Percentiles rank a stretch among this genome's conserved stretches.
phyloP scores from a whole-genome alignment of 2,888 invertebrate species.

The Polia nebulosa region DNA sequence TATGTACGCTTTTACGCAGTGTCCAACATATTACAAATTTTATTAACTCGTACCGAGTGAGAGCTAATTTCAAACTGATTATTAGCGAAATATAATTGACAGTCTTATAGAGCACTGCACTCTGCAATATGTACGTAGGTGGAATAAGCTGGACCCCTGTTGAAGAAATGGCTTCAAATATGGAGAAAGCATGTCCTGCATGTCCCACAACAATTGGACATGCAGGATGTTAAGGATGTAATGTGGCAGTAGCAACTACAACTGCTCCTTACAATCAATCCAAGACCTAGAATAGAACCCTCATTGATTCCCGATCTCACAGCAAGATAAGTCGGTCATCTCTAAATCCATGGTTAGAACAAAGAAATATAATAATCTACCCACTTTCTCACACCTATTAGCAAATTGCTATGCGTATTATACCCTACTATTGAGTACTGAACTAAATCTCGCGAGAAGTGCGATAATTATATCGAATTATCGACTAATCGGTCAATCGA shows the following conservation, averaged over 20 bases:
- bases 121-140: background rate
- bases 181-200: background rate
- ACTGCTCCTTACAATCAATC: background rate
- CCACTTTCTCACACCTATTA: constrained; percentile 38
- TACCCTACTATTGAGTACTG: constrained; percentile 34
- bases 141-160: background rate
- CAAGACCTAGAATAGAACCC: background rate
- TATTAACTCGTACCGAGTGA: constrained; percentile 7
- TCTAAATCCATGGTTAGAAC: background rate
- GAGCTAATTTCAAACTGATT: background rate
- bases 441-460: constrained; percentile 54
- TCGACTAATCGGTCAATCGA: constrained; percentile 63
- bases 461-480: constrained; percentile 57
- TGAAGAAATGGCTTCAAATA: background rate
- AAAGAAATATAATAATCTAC: background rate
- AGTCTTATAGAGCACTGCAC: no score
- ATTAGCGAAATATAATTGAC: background rate
- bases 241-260: no score
- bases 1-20: constrained; percentile 5
- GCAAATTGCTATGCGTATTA: constrained; percentile 36
- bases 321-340: background rate
- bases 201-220: no score
- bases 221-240: no score
- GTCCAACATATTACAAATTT: constrained; percentile 1
- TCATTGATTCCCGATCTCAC: background rate